phyloP scores from a whole-genome alignment of 2,888 invertebrate genomes.

The Drosophila tanythrix region DNA sequence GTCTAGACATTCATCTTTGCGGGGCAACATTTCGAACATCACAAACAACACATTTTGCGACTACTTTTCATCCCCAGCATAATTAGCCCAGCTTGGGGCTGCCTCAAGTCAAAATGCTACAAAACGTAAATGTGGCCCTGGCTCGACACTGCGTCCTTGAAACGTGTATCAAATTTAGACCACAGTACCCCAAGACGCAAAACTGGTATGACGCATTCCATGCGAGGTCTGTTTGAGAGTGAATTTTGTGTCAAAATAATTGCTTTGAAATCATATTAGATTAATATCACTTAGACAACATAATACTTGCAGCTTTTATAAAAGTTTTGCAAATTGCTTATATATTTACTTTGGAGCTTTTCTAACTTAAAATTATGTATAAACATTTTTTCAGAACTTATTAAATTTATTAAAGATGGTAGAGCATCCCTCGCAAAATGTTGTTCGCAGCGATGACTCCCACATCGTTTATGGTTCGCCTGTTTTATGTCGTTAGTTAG shows the following conservation, averaged over 20 bases:
- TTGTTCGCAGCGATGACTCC: slow-evolving; percentile 9
- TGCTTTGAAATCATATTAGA: not conserved
- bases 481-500: slow-evolving; percentile 45
- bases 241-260: not conserved
- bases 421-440: slow-evolving; percentile 29
- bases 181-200: slow-evolving; percentile 6
- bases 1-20: slow-evolving; percentile 63
- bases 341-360: not conserved
- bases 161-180: slow-evolving; percentile 68
- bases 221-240: slow-evolving; percentile 29
- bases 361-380: not conserved
- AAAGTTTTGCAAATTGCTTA: not conserved
- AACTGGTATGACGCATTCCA: not conserved
- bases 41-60: slow-evolving; percentile 48
- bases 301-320: not conserved
- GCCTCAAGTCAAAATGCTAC: slow-evolving; percentile 25
- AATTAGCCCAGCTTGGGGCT: slow-evolving; percentile 58
- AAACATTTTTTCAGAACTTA: not conserved
- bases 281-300: not conserved
- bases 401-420: not conserved
- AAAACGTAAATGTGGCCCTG: slow-evolving; percentile 19
- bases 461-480: slow-evolving; percentile 20
- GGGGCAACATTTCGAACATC: slow-evolving; percentile 21
- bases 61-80: slow-evolving; percentile 65
- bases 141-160: slow-evolving; percentile 52